A percentile compares a stretch with the other conserved stretches of the same genome.
Conservation (phyloP, 1,140 invertebrate species). For the Pseudomyrmex cubaensis region DNA sequence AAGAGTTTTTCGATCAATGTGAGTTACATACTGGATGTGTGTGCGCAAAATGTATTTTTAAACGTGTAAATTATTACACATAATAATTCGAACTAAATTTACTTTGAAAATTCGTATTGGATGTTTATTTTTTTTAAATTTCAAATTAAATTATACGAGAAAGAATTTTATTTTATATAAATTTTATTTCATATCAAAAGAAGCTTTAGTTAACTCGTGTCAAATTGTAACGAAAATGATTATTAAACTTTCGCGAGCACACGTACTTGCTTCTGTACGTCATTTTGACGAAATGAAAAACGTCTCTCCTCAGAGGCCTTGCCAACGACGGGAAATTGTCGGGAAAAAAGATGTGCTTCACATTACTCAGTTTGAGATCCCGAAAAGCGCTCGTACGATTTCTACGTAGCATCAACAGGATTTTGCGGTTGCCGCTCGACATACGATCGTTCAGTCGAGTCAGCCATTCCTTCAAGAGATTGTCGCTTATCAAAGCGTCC, state of each 20-base stretch:
- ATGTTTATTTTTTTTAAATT: no score
- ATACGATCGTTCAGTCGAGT: constrained; percentile 71
- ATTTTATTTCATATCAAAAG: no score
- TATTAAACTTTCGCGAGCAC: neutral
- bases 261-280: constrained; percentile 71
- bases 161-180: no score
- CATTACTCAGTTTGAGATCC: constrained; percentile 69
- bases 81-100: no score
- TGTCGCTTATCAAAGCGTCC: constrained; percentile 71
- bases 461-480: constrained; percentile 74
- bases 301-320: constrained; percentile 72
- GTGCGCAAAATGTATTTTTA: no score
- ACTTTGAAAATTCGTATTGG: no score
- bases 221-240: no score
- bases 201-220: no score
- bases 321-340: constrained; percentile 73
- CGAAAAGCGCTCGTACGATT: constrained; percentile 66
- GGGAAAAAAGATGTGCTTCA: constrained; percentile 76
- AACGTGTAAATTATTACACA: no score
- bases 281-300: constrained; percentile 79
- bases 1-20: no score
- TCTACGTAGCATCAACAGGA: constrained; percentile 74
- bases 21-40: no score
- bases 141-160: no score
- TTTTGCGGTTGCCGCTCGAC: constrained; percentile 63